Base-by-base conservation (phyloP, 2,797 vertebrate species). In the Toxotes lorentzi region DNA sequence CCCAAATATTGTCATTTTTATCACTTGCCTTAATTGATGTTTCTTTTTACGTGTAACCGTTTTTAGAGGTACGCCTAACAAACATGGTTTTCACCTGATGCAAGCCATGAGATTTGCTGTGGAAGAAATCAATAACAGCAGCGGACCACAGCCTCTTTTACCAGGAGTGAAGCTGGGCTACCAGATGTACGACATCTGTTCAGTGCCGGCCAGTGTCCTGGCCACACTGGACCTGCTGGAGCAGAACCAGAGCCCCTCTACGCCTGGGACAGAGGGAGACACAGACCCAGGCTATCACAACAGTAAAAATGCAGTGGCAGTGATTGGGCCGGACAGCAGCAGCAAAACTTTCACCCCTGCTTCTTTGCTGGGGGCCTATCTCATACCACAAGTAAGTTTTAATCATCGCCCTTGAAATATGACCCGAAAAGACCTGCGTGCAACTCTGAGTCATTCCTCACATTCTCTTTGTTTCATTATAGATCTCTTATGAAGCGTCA, bases 311-410 rank as follows among this genome's bases (percentile, higher is more conserved):
- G 68, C 76, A 0, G 62, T 97, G 81, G 97, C 95, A 0, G 79
- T 97, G 45, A 96, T 98, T 0, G 97, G 98, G 4, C 97, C 97
- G 0, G 93, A 96, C 78, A 96, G 91, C 90, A 96, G 95, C 47
- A 90, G 64, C 40, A 93, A 93, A 0, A 84, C 94, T 0, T 91
- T 96, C 66, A 86, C 92, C 11, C 86, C 96, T 0, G 96, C 96
- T 0, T 62, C 93, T 14, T 17, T 96, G 58, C 93, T 97, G 4
- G 87, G 96, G 0, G 70, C 94, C 56, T 95, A 95, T 79, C 93
- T 96, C 1, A 50, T 98, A 13, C 97, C 97, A 0, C 87, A 95
- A 93, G 97, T 97, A 85, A 74, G 24, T 45, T 77, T 54, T 11
- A 9, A 68, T 57, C 0, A 8, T 13, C 23, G 7, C 14, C 4